These are phyloP conservation scores for Melanaphis sacchari DNA, from an alignment of 1,140 invertebrate genomes.

Conservation along the genomic window DNA sequence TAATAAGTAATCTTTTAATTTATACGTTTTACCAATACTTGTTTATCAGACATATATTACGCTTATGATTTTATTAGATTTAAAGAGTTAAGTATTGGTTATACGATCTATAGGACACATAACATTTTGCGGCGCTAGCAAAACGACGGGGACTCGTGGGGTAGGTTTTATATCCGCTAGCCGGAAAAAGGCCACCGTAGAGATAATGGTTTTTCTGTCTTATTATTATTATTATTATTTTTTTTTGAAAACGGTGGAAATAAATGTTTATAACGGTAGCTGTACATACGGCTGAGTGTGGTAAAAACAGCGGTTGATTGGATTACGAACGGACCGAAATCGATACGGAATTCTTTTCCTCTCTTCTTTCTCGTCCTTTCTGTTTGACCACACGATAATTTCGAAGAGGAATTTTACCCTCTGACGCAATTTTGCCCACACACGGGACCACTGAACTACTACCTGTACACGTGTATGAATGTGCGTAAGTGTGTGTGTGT, in stretches of 20 bases:
- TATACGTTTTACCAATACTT: background rate
- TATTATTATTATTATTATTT: slow-evolving; percentile 48
- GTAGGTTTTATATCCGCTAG: slow-evolving; percentile 44
- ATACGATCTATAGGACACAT: background rate
- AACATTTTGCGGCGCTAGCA: background rate
- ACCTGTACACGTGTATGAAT: background rate
- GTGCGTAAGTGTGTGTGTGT: background rate
- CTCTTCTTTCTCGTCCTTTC: background rate
- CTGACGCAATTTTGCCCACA: slow-evolving; percentile 19
- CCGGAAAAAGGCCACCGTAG: slow-evolving; percentile 56
- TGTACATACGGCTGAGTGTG: background rate
- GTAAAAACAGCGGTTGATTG: slow-evolving; percentile 55
- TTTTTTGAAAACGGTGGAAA: slow-evolving; percentile 48
- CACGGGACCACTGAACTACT: background rate
- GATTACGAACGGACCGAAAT: slow-evolving; percentile 53
- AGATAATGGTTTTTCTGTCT: slow-evolving; percentile 57
- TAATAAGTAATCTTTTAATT: background rate
- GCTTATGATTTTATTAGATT: background rate
- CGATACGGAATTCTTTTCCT: slow-evolving; percentile 48
- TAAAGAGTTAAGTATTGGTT: slow-evolving; percentile 33
- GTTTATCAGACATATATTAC: background rate
- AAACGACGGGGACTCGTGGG: background rate
- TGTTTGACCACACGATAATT: slow-evolving; percentile 30
- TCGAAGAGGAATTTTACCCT: slow-evolving; percentile 50
- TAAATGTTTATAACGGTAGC: slow-evolving; percentile 39